Conservation (phyloP, 1,140 invertebrate genomes). For the Solenopsis invicta region DNA sequence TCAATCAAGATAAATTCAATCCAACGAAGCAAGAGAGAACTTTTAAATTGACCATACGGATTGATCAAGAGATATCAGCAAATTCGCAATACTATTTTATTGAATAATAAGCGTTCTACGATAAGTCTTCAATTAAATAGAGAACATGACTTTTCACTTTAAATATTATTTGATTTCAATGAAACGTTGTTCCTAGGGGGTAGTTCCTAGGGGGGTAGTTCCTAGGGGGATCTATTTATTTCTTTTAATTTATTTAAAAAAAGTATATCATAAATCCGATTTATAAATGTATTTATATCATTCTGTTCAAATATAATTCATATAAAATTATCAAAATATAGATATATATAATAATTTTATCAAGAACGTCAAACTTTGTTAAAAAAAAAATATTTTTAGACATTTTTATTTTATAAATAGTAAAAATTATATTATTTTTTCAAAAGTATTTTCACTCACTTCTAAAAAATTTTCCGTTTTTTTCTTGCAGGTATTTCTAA, state of each 20-base stretch:
- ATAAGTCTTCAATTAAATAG: conserved; percentile 7
- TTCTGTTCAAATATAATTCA: neutral
- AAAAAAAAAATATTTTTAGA: neutral
- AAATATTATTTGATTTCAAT: conserved; percentile 8
- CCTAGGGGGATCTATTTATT: neutral
- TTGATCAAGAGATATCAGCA: conserved; percentile 1
- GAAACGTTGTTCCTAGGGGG: neutral
- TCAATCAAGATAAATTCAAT: conserved; percentile 16
- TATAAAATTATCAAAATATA: neutral
- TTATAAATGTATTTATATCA: neutral
- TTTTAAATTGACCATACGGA: conserved; percentile 1
- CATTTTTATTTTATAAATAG: neutral
- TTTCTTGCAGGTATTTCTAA: neutral
- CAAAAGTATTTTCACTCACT: neutral
- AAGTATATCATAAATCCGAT: neutral
- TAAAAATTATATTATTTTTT: conserved; percentile 5
- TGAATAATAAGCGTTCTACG: neutral
- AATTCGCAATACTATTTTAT: neutral
- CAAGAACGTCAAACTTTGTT: neutral
- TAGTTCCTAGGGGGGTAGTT: neutral
- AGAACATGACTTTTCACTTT: neutral
- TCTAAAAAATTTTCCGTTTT: neutral
- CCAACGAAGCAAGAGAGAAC: conserved; percentile 17
- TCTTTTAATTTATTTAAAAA: neutral
- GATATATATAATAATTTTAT: conserved; percentile 1